Conservation (phyloP, 2,113 vertebrate species). For the Hippocampus abdominalis region DNA sequence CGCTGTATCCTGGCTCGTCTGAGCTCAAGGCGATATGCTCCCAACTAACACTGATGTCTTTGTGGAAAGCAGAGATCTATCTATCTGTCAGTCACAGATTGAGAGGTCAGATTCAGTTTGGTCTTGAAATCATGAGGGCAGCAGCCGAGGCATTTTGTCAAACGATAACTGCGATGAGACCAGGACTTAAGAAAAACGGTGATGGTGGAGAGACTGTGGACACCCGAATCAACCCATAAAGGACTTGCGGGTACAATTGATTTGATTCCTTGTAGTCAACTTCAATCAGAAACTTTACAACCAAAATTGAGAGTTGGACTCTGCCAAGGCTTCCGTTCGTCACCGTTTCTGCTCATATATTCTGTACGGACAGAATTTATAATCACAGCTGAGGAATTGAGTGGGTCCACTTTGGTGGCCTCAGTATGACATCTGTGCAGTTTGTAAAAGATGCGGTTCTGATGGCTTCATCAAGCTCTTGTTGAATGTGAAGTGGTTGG, state of each 20-base stretch:
- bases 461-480: too few relatives aligned
- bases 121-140: neutral
- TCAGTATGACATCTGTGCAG: too few relatives aligned
- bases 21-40: slow-evolving; percentile 1
- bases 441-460: too few relatives aligned
- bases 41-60: slow-evolving; percentile 3
- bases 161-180: neutral
- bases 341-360: too few relatives aligned
- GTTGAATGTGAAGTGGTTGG: too few relatives aligned
- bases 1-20: neutral
- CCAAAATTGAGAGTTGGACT: too few relatives aligned
- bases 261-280: neutral
- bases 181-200: neutral
- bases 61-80: neutral
- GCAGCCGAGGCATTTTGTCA: neutral
- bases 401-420: too few relatives aligned
- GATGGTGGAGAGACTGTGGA: neutral
- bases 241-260: neutral
- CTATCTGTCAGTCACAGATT: neutral
- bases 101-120: neutral
- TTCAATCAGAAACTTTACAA: too few relatives aligned
- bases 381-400: too few relatives aligned
- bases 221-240: neutral
- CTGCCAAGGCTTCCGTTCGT: too few relatives aligned
- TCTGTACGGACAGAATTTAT: too few relatives aligned